A percentile compares a stretch with the other conserved stretches of the same genome.
Conservation (phyloP, 2,113 vertebrate species). For the Otolemur garnettii region DNA sequence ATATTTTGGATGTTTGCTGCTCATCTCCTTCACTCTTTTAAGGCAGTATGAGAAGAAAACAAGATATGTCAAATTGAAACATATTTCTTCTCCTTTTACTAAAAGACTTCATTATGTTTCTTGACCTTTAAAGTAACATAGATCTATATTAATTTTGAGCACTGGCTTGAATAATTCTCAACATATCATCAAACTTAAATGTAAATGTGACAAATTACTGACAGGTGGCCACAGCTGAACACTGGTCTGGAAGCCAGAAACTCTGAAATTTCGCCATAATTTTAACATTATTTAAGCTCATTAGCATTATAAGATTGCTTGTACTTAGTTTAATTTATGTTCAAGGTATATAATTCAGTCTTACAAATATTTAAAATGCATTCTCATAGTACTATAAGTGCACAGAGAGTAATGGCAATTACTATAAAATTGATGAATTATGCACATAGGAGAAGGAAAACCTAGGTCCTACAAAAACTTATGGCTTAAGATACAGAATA, state of each 20-base stretch:
- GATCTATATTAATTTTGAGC: neutral
- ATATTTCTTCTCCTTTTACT: neutral
- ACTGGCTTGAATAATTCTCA: slow-evolving; percentile 2
- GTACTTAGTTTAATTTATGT: neutral
- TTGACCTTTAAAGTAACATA: neutral
- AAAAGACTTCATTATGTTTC: neutral
- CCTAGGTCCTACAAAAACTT: neutral
- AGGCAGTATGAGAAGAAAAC: slow-evolving; percentile 3
- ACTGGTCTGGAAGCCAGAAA: neutral
- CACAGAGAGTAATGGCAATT: neutral
- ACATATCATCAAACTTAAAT: neutral
- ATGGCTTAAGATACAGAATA: neutral
- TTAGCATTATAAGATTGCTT: slow-evolving; percentile 19
- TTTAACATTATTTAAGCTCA: slow-evolving; percentile 9
- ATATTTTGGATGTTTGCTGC: slow-evolving; percentile 6
- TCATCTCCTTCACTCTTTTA: neutral
- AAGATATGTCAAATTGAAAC: neutral
- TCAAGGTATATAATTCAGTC: neutral
- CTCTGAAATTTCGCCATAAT: neutral
- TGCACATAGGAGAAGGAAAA: neutral
- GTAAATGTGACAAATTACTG: slow-evolving; percentile 15
- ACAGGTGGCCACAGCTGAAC: neutral
- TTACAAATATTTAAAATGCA: neutral
- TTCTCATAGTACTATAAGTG: neutral
- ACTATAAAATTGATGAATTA: neutral